Evolutionary conservation across 2,113 vertebrate species (phyloP), one percentile per base, ranked within the genome.

Genomic region (Odontesthes bonariensis): DNA sequence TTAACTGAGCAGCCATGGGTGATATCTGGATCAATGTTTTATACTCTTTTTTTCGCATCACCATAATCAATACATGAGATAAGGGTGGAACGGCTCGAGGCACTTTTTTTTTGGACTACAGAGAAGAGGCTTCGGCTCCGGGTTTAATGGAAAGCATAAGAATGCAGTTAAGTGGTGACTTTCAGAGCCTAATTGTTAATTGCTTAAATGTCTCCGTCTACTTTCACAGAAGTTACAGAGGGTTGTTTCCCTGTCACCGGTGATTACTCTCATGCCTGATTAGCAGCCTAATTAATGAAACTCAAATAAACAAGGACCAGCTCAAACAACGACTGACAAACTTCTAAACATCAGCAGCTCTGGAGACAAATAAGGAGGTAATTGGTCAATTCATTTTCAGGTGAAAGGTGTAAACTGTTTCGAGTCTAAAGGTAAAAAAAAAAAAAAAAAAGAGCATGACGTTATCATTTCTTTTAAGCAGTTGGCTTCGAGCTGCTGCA

Each of bases 231-330:
- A 67, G 35, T 62, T 66, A 32, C 38, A 20, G 55, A 16, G 13
- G 42, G 49, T 42, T 60, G 55, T 54, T 81, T 46, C 23, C 32
- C 9, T 81, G 53, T 35, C 13, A 22, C 11, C 44, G 44, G n/a
- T 58, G 53, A 71, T 70, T 62, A 47, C 19, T 68, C 57, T 14
- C 63, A 68, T 62, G 19, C 46, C 53, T 54, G 27, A 75, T 75
- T 75, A 55, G 61, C 32, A 49, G 40, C 19, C 51, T 57, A 63
- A 69, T 79, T 74, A 69, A 35, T 22, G 13, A 67, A 73, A 62
- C 16, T 20, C 52, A 52, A 23, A 47, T 53, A 32, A 65, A 49
- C 51, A 60, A 22, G 47, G 22, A 55, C 14, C 47, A 44, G 47
- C 22, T 22, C 40, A 42, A 62, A 76, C 59, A 71, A 19, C 11